phyloP scores from a whole-genome alignment of 2,888 invertebrate species.

The Eupeodes luniger region DNA sequence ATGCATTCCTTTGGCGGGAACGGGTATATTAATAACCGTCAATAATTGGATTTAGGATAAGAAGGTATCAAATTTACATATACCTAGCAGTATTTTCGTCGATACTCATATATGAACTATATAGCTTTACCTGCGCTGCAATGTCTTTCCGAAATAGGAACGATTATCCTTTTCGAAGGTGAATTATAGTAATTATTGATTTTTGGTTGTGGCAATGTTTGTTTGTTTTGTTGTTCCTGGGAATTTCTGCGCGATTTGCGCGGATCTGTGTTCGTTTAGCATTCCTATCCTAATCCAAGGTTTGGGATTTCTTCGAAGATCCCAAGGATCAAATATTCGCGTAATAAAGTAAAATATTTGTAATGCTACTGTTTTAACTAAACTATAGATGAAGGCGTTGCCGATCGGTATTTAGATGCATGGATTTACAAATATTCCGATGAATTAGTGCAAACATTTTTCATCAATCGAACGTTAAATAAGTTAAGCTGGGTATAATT shows the following conservation, averaged over 20 bases:
- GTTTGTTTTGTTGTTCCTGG: slow-evolving; percentile 62
- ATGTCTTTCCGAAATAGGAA: slow-evolving; percentile 8
- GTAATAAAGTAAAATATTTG: slow-evolving; percentile 71
- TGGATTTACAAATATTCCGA: slow-evolving; percentile 27
- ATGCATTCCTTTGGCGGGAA: slow-evolving; percentile 41
- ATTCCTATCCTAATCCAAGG: not conserved
- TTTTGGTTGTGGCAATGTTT: slow-evolving; percentile 52
- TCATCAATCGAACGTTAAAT: slow-evolving; percentile 23
- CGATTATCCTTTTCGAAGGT: not conserved
- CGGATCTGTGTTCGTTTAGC: slow-evolving; percentile 61
- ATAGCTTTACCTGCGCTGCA: not conserved
- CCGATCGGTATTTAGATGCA: slow-evolving; percentile 41
- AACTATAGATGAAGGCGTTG: slow-evolving; percentile 20
- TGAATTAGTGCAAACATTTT: not conserved
- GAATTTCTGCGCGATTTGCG: slow-evolving; percentile 41
- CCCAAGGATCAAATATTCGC: slow-evolving; percentile 11
- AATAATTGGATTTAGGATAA: slow-evolving; percentile 69
- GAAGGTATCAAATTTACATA: slow-evolving; percentile 12
- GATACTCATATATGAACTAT: not conserved
- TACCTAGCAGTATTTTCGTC: not conserved
- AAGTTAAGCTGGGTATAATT: not conserved
- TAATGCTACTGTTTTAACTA: slow-evolving; percentile 37
- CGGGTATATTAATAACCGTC: slow-evolving; percentile 57
- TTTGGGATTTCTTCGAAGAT: slow-evolving; percentile 44
- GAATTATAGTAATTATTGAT: slow-evolving; percentile 29